Percentiles rank a stretch among this genome's conserved stretches.
phyloP scores from a whole-genome alignment of 2,797 vertebrate species.

The Etheostoma perlongum region DNA sequence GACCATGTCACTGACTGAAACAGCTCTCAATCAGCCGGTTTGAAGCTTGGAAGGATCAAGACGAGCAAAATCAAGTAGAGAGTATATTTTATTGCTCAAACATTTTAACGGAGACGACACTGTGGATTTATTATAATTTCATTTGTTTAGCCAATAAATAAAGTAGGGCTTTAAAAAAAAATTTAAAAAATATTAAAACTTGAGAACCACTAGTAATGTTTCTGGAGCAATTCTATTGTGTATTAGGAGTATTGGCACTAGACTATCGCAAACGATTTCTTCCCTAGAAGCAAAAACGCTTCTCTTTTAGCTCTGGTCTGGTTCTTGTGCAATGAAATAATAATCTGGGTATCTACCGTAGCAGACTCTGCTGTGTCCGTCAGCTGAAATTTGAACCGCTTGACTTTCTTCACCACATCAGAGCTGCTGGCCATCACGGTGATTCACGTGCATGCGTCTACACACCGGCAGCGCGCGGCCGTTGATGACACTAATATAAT shows the following conservation, averaged over 20 bases:
- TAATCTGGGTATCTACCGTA: slow-evolving; percentile 75
- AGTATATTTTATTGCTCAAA: not conserved
- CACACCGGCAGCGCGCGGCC: slow-evolving; percentile 57
- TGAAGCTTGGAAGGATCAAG: not conserved
- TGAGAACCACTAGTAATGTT: not conserved
- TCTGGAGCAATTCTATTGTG: no score
- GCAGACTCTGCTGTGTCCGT: slow-evolving; percentile 61
- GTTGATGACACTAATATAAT: slow-evolving; percentile 73
- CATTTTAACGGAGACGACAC: not conserved
- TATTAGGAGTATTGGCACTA: not conserved
- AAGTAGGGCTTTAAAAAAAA: not conserved
- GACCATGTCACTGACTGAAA: slow-evolving; percentile 22
- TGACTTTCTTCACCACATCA: slow-evolving; percentile 71
- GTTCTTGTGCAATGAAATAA: not conserved
- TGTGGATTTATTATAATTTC: not conserved
- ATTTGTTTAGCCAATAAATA: not conserved
- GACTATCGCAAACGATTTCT: no score
- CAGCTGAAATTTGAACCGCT: slow-evolving; percentile 82
- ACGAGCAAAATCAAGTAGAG: not conserved
- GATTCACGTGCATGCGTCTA: slow-evolving; percentile 61
- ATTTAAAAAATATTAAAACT: no score
- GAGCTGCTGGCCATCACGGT: slow-evolving; percentile 77
- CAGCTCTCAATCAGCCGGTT: not conserved
- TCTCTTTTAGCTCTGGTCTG: not conserved
- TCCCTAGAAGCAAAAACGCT: not conserved